Base-by-base conservation (phyloP, 2,888 invertebrate genomes). In the Polietes domitor region DNA sequence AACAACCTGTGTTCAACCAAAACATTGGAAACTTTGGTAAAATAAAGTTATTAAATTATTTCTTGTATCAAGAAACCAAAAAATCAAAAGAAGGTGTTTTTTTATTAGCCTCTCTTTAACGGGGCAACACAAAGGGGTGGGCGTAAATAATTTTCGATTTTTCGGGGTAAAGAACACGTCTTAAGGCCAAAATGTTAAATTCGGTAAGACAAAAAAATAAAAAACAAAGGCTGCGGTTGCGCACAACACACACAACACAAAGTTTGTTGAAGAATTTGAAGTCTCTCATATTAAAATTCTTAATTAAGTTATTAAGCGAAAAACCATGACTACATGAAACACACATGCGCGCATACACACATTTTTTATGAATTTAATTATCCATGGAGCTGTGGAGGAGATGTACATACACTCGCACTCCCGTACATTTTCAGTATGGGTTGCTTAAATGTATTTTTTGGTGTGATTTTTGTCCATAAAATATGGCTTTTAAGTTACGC, bases 401-500 rank as follows among this genome's bases (percentile, higher is more conserved):
- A 9, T 32, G 32, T 32, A 32, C 9, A 32, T 32, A 32, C 32
- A 9, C 4, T 4, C 32, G 32, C 9, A 32, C 9, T 6, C 5
- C 32, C 32, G 32, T 32, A 32, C 5, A 32, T 15, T 47, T 47
- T 32, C n/a, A n/a, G 4, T 37, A 5, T 32, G 63, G 32, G 32
- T 26, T 32, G 43, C 7, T 68, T 43, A 63, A 63, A 63, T 68
- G 15, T 68, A 15, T 37, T 41, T 68, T 43, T 68, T 75, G 71
- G 71, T 78, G 76, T 84, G 79, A 81, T 77, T 47, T 81, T 65
- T 37, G 71, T 77, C 28, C 75, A 82, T 70, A 74, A 26, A 78
- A 58, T 78, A 84, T 81, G 75, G 80, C 80, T 77, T 82, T 74
- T 47, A 82, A 32, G 77, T 82, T 77, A 85, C 85, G 79, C 85